Evolutionary conservation across 2,113 vertebrate species (phyloP).

Genomic region (Prunella himalayana): DNA sequence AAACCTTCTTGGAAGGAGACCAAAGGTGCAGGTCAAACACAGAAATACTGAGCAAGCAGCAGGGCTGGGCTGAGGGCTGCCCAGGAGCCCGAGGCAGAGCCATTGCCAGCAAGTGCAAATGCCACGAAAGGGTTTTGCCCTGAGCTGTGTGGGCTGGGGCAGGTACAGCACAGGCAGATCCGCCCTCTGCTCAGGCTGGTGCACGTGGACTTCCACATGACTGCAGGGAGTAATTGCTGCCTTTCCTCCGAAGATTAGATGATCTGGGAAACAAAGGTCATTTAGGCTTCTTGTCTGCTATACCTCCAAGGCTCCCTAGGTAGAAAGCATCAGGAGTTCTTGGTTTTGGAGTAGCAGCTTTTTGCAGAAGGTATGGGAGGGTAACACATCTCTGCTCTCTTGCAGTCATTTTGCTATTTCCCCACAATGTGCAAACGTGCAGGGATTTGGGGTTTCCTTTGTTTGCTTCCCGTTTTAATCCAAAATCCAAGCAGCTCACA

Average conservation of each 20-base stretch:
- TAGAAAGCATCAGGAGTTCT: background rate
- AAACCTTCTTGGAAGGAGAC: slow-evolving; percentile 17
- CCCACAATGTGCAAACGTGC: background rate
- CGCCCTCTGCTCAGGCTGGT: background rate
- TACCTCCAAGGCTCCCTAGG: background rate
- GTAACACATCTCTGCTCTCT: background rate
- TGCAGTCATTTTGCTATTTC: background rate
- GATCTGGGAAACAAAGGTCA: background rate
- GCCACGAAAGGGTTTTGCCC: background rate
- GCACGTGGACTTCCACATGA: background rate
- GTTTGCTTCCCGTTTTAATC: background rate
- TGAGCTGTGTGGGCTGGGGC: background rate
- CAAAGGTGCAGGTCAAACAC: background rate
- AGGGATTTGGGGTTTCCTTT: background rate
- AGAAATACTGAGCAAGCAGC: background rate
- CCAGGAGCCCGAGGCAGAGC: background rate
- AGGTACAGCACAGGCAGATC: background rate
- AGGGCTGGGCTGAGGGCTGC: background rate
- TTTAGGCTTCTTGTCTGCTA: background rate
- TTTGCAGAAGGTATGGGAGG: background rate
- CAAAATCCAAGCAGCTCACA: background rate
- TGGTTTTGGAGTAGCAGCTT: background rate
- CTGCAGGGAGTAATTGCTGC: background rate
- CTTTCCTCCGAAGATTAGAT: background rate
- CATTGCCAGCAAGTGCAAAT: background rate